Evolutionary conservation across 2,888 invertebrate species (phyloP), one percentile per base, ranked within the genome.

Genomic region (Pseudococcus viburni): DNA sequence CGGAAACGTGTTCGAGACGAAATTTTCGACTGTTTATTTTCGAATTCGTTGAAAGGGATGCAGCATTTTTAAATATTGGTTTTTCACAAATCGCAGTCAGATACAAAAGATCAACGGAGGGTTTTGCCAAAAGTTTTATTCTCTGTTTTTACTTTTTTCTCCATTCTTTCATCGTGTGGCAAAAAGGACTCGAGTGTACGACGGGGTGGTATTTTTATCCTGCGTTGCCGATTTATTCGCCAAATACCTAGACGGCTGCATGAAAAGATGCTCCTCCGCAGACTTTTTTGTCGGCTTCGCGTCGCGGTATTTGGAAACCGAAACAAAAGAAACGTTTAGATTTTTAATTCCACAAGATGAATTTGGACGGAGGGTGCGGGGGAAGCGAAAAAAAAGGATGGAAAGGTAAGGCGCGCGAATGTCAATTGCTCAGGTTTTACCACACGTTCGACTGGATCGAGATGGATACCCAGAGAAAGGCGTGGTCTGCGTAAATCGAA

Each of bases 401-500:
- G 22, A 88, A 80, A 83, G 83, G 83, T 80, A 80, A 77, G 19
- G 48, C 39, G 26, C 39, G 48, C 80, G 88, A 22, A 83, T 88
- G 88, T 88, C 88, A 88, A 88, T 88, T 87, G 77, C 80, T 64
- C 1, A 64, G 48, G 42, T 39, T 19, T 39, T 22, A 68, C 17
- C n/a, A 12, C 64, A 22, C 64, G 64, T 73, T 73, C 2, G 7
- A 73, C 11, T n/a, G 6, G 80, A 8, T 39, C 17, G 46, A 42
- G 46, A 46, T n/a, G 39, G 33, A 42, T 42, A 46, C 46, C 64
- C 64, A 0, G 19, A 33, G 46, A 39, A 26, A 55, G 88, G 88
- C 88, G 88, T 88, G 88, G 83, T 83, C 83, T 46, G 88, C 55
- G 88, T 88, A 88, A 88, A 88, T 88, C 80, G 88, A 88, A 88